Conservation (phyloP, 2,888 invertebrate species). For the Ctena decussata region DNA sequence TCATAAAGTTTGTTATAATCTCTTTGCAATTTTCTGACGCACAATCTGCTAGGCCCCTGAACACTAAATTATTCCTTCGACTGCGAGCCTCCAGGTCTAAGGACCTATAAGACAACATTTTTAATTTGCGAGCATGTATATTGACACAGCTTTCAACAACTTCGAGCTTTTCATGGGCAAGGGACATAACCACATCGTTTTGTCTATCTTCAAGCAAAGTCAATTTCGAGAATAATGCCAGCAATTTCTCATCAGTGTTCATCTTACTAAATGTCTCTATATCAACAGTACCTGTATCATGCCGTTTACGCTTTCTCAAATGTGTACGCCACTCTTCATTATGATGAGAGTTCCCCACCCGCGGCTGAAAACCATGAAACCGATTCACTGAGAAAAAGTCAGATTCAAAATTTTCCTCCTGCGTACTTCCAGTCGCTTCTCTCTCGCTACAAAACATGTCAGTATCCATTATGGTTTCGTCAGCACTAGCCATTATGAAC, state of each 20-base stretch:
- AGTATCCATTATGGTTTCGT: too few relatives aligned
- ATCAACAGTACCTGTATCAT: background rate
- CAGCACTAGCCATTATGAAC: too few relatives aligned
- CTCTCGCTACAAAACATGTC: too few relatives aligned
- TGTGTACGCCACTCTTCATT: background rate
- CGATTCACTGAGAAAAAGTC: background rate
- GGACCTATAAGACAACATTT: background rate
- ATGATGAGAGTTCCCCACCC: background rate
- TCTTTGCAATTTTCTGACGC: background rate
- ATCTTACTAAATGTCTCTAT: background rate
- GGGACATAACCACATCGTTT: background rate
- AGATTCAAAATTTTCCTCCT: background rate
- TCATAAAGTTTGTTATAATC: background rate
- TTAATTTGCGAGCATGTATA: background rate
- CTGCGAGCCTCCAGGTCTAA: background rate
- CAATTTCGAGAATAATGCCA: background rate
- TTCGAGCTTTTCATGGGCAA: background rate
- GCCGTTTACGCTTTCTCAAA: background rate
- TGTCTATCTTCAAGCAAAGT: background rate
- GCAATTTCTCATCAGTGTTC: background rate
- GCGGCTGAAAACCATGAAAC: background rate
- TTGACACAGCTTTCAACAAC: background rate
- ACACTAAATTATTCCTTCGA: background rate
- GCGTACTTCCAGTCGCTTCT: too few relatives aligned
- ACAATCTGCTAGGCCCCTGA: background rate